phyloP scores from a whole-genome alignment of 2,888 invertebrate genomes.

The Pemphredon lugubris region DNA sequence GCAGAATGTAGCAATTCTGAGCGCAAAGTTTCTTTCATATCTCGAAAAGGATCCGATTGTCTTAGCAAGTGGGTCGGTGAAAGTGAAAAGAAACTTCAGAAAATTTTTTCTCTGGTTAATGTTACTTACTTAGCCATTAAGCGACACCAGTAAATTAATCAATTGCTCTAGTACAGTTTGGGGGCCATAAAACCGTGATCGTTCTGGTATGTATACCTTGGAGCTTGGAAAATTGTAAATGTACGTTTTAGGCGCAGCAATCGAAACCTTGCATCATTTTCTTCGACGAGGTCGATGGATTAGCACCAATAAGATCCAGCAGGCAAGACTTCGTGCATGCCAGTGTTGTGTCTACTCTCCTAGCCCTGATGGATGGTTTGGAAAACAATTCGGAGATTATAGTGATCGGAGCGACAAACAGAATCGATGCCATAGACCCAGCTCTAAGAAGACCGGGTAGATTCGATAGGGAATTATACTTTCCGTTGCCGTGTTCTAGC shows the following conservation, averaged over 20 bases:
- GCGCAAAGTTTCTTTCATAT: conserved; percentile 92
- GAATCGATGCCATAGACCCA: conserved; percentile 94
- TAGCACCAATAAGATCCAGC: conserved; percentile 93
- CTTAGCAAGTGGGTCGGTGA: conserved; percentile 97
- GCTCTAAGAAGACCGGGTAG: conserved; percentile 93
- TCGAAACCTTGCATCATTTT: conserved; percentile 94
- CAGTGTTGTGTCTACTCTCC: conserved; percentile 92
- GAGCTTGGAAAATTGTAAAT: no score
- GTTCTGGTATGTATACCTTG: no score
- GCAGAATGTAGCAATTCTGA: conserved; percentile 91
- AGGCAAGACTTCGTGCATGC: conserved; percentile 96
- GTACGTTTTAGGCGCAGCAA: conserved; percentile 88
- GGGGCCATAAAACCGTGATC: no score
- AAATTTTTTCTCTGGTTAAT: conserved; percentile 56
- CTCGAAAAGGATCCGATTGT: conserved; percentile 95
- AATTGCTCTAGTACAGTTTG: no score
- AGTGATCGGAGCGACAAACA: conserved; percentile 95
- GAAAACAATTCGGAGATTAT: conserved; percentile 92
- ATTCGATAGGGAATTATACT: conserved; percentile 93
- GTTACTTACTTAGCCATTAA: not conserved
- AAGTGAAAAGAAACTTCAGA: conserved; percentile 92
- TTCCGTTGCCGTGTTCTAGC: conserved; percentile 89
- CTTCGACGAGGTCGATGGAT: conserved; percentile 95
- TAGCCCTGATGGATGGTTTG: conserved; percentile 95
- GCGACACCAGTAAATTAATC: no score